Conservation (phyloP, 2,888 invertebrate species). For the Apodemia zela region DNA sequence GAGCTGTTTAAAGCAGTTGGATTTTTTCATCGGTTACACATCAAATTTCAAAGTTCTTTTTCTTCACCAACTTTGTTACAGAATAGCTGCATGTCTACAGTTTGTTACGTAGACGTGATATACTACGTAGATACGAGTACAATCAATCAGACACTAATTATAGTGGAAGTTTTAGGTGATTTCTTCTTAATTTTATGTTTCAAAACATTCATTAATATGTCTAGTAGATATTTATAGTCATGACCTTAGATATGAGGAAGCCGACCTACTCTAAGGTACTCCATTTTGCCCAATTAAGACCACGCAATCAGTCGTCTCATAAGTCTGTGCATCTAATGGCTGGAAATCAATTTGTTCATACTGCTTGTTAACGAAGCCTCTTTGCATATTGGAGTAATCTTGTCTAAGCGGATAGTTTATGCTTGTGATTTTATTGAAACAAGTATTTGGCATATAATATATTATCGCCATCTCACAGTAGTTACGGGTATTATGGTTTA, state of each 20-base stretch:
- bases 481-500: background rate
- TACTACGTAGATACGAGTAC: too few species aligned
- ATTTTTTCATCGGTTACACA: too few species aligned
- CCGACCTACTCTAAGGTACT: conserved; percentile 17
- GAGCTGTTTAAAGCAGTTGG: too few species aligned
- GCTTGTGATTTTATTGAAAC: background rate
- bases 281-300: conserved; percentile 17
- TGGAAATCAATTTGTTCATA: conserved; percentile 22
- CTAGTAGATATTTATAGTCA: background rate
- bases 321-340: conserved; percentile 12
- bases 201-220: too few species aligned
- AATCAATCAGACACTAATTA: too few species aligned
- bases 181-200: too few species aligned
- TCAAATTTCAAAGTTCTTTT: too few species aligned
- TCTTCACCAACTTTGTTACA: too few species aligned
- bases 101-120: too few species aligned
- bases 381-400: conserved; percentile 16
- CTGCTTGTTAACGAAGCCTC: conserved; percentile 13
- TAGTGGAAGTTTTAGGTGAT: too few species aligned
- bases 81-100: too few species aligned
- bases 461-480: background rate
- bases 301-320: conserved; percentile 19
- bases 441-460: background rate
- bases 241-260: conserved; percentile 19
- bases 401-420: background rate